Conservation (phyloP, 2,888 invertebrate species). For the Tubulanus polymorphus region DNA sequence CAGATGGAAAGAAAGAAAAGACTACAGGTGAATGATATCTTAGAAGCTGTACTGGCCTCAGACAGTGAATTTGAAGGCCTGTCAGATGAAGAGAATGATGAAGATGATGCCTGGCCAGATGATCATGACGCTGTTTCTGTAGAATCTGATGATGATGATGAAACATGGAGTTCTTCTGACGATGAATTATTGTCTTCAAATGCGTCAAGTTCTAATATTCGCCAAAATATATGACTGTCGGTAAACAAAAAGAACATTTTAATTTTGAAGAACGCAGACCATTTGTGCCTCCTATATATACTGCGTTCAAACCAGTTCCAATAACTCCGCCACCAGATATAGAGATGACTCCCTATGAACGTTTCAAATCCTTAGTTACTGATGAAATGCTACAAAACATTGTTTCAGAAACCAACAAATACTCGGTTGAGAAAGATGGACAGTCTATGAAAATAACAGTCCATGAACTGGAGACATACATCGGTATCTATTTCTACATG, state of each 20-base stretch:
- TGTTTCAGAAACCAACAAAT: constrained; percentile 6
- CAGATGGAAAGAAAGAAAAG: too few relatives aligned
- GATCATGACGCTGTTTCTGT: too few relatives aligned
- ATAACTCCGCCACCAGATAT: not conserved
- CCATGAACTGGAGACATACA: not conserved
- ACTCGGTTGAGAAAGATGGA: not conserved
- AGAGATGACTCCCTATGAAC: constrained; percentile 1
- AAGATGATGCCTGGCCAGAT: too few relatives aligned
- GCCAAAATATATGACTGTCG: too few relatives aligned
- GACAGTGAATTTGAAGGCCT: too few relatives aligned
- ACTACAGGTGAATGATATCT: too few relatives aligned
- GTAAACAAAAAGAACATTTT: not conserved
- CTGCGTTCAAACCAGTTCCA: not conserved
- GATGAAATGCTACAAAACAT: not conserved
- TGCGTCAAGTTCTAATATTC: not conserved
- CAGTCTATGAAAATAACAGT: not conserved
- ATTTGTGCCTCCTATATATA: not conserved
- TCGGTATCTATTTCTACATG: constrained; percentile 14
- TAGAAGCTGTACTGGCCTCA: too few relatives aligned
- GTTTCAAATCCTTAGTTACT: constrained; percentile 5
- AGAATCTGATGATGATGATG: too few relatives aligned
- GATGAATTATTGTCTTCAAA: not conserved
- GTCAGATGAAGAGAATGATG: too few relatives aligned
- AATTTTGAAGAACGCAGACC: not conserved
- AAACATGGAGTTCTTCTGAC: too few relatives aligned